Conservation (phyloP, 2,113 vertebrate species). For the Todiramphus saurophagus region DNA sequence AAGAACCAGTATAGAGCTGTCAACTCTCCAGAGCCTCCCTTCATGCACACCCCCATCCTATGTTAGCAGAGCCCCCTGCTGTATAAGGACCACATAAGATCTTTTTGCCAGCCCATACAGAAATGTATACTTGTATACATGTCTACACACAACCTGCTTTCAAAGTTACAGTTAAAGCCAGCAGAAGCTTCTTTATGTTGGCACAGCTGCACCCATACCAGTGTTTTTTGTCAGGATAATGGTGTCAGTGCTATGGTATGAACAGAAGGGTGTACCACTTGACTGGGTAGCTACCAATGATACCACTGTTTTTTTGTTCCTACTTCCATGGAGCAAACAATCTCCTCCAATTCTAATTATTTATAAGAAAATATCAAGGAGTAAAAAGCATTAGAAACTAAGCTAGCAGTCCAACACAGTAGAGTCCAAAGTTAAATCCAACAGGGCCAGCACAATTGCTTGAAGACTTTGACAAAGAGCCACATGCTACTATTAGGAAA, state of each 20-base stretch:
- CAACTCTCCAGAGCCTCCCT: not conserved
- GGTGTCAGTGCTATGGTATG: not conserved
- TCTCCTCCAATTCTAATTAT: not conserved
- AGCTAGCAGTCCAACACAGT: not conserved
- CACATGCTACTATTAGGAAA: not conserved
- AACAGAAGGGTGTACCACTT: not conserved
- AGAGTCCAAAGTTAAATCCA: not conserved
- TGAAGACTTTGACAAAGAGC: not conserved
- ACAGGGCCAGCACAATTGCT: not conserved
- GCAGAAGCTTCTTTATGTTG: not conserved
- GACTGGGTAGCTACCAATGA: accelerated
- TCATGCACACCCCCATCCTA: accelerated
- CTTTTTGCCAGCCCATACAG: not conserved
- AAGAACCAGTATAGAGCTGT: not conserved
- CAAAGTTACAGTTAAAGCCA: not conserved
- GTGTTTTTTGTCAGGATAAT: not conserved
- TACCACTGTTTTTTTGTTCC: not conserved
- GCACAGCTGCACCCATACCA: not conserved
- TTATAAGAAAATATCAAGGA: not conserved
- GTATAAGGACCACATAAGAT: not conserved
- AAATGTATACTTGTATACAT: too few relatives aligned
- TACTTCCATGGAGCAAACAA: not conserved
- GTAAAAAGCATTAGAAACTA: not conserved
- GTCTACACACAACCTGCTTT: not conserved
- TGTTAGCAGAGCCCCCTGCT: not conserved